Percentiles rank a stretch among this genome's conserved stretches.
Evolutionary conservation across 2,888 invertebrate species (phyloP).

Genomic region (Hofmannophila pseudospretella): DNA sequence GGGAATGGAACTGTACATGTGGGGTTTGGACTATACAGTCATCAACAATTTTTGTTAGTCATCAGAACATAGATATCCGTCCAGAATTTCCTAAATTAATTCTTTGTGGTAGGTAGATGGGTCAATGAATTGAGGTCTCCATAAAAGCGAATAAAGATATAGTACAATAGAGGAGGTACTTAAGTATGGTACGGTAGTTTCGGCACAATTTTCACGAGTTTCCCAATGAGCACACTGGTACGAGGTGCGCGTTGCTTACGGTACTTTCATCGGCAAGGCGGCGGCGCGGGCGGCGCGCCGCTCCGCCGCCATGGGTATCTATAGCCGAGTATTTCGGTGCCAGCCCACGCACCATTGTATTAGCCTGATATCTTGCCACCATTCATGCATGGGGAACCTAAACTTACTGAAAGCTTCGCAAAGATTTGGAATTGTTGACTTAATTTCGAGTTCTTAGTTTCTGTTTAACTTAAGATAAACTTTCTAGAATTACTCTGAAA

Average conservation of each 20-base stretch:
- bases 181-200: too few relatives aligned
- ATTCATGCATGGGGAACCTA: conserved; percentile 6
- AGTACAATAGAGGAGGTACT: too few relatives aligned
- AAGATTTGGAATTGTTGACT: neutral
- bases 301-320: conserved; percentile 3
- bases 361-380: conserved; percentile 6
- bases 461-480: too few relatives aligned
- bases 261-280: conserved; percentile 48
- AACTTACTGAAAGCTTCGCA: neutral
- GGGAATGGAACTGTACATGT: too few relatives aligned
- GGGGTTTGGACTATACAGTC: too few relatives aligned
- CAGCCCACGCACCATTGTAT: conserved; percentile 26
- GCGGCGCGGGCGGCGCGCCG: conserved; percentile 3
- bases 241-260: conserved; percentile 39
- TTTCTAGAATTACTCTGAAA: too few relatives aligned
- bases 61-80: too few relatives aligned
- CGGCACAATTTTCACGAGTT: conserved; percentile 20
- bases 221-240: conserved; percentile 21
- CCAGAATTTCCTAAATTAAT: too few relatives aligned
- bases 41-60: too few relatives aligned
- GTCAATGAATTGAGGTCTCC: too few relatives aligned
- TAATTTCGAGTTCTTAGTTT: neutral
- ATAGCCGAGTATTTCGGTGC: conserved; percentile 24
- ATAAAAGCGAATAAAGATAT: too few relatives aligned
- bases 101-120: too few relatives aligned